phyloP scores from a whole-genome alignment of 2,113 vertebrate genomes.

The Anser brachyrhynchus region DNA sequence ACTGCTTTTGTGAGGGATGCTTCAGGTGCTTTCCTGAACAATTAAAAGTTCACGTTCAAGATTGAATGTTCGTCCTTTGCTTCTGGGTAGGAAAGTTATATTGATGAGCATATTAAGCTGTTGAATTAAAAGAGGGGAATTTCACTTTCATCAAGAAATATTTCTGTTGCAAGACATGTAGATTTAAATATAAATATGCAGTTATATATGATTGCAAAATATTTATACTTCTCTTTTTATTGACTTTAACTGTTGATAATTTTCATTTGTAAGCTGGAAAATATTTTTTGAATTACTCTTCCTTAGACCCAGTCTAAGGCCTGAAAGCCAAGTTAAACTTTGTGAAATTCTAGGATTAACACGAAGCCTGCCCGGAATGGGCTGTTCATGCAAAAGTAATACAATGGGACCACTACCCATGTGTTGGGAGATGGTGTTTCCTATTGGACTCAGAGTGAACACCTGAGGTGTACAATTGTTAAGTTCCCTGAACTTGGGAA shows the following conservation, averaged over 20 bases:
- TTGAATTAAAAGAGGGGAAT: background rate
- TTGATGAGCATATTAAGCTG: background rate
- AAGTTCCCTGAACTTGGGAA: background rate
- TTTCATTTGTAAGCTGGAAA: background rate
- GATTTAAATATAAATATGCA: background rate
- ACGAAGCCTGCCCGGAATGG: background rate
- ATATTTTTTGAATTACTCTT: background rate
- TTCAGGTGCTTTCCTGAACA: background rate
- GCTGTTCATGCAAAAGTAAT: background rate
- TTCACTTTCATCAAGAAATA: background rate
- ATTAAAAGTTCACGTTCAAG: background rate
- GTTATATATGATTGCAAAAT: background rate
- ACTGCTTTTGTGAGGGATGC: background rate
- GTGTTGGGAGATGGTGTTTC: background rate
- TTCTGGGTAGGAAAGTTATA: background rate
- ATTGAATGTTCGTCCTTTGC: background rate
- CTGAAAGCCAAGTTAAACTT: background rate
- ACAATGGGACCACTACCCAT: fast-evolving
- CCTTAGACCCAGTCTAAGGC: background rate
- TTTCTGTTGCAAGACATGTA: background rate
- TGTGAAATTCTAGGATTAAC: background rate
- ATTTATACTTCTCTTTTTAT: background rate
- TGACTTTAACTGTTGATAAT: background rate
- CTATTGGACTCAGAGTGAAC: too few species aligned
- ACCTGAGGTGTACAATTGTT: background rate